Percentiles rank a stretch among this genome's conserved stretches.
phyloP scores from a whole-genome alignment of 2,888 invertebrate genomes.

The Rotaria sp. region DNA sequence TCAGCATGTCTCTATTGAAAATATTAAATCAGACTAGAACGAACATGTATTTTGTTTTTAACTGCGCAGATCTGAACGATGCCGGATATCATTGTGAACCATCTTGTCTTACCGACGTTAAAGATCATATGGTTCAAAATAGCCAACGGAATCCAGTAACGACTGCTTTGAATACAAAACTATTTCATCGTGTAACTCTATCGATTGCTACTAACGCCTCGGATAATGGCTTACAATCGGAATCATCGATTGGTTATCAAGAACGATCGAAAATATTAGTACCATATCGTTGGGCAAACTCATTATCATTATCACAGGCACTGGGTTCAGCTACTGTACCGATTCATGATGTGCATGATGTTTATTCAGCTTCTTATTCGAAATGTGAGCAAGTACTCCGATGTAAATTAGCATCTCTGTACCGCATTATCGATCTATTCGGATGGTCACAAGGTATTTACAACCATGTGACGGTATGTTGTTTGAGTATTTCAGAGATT shows the following conservation, averaged over 20 bases:
- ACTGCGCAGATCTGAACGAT: too few species aligned
- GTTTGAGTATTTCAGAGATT: too few species aligned
- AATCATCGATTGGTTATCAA: constrained; percentile 65
- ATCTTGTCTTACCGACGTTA: constrained; percentile 58
- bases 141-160: constrained; percentile 93
- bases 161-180: constrained; percentile 63
- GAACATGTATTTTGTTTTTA: too few species aligned
- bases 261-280: constrained; percentile 77
- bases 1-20: too few species aligned
- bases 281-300: constrained; percentile 43
- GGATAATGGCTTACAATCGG: constrained; percentile 57
- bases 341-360: constrained; percentile 91
- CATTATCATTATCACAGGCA: not conserved
- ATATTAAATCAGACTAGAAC: too few species aligned
- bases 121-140: constrained; percentile 76
- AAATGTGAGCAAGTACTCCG: constrained; percentile 87
- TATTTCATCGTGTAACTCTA: constrained; percentile 93
- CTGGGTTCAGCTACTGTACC: constrained; percentile 61
- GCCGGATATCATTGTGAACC: constrained; percentile 46
- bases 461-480: constrained; percentile 34
- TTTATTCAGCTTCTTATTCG: constrained; percentile 81
- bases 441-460: constrained; percentile 33
- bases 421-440: constrained; percentile 30
- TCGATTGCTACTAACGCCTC: constrained; percentile 71
- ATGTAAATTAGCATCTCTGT: constrained; percentile 81